phyloP scores from a whole-genome alignment of 2,888 invertebrate genomes.

The Osmoderma eremita region DNA sequence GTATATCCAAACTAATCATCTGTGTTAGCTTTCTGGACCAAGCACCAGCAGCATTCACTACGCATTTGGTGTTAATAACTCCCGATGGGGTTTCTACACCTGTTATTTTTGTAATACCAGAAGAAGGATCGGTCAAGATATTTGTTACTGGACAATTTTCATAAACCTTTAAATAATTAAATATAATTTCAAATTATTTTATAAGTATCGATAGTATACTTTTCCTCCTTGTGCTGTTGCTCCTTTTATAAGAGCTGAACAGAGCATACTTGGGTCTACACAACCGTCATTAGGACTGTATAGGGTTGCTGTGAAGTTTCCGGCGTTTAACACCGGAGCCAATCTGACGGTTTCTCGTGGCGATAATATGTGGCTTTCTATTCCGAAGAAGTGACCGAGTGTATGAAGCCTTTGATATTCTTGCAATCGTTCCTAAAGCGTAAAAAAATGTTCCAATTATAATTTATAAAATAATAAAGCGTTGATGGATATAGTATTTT shows the following conservation, averaged over 20 bases:
- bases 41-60: conserved; percentile 84
- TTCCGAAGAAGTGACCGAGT: conserved; percentile 80
- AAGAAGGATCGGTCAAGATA: conserved; percentile 73
- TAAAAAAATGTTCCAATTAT: no score
- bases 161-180: conserved; percentile 67
- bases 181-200: neutral
- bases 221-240: conserved; percentile 77
- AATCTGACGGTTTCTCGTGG: conserved; percentile 79
- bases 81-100: conserved; percentile 82
- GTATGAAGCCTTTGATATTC: conserved; percentile 86
- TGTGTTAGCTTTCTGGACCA: conserved; percentile 83
- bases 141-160: conserved; percentile 81
- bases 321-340: conserved; percentile 81
- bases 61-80: conserved; percentile 77
- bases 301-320: conserved; percentile 78
- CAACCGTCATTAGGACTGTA: conserved; percentile 85
- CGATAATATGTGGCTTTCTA: conserved; percentile 78
- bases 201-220: conserved; percentile 62
- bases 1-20: conserved; percentile 76
- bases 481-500: no score
- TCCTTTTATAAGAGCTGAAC: conserved; percentile 78
- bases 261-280: conserved; percentile 85
- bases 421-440: conserved; percentile 75
- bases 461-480: no score
- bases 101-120: conserved; percentile 74